Base-by-base conservation (phyloP, 2,113 vertebrate species). In the Apistogramma diplotaenia region DNA sequence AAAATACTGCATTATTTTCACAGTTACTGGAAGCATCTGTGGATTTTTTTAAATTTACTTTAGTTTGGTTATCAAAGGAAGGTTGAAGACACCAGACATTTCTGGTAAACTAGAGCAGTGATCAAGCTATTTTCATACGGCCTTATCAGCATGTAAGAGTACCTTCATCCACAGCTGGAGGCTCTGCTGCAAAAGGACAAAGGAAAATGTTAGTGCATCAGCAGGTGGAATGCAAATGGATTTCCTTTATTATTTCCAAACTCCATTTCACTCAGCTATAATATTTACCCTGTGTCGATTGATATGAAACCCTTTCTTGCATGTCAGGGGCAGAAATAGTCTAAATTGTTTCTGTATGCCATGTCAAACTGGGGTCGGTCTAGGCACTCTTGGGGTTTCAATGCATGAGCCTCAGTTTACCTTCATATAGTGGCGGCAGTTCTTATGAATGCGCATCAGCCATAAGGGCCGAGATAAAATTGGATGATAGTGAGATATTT, bases 131-230 rank as follows among this genome's bases (percentile, higher is more conserved):
- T 53, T 21, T 81, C 49, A 29, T 0, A 29, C 29, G 16, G 37
- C 61, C 23, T 56, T 49, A 25, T 74, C 56, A 54, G 65, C 54
- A 46, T 10, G 40, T 35, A 12, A 51, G 12, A 18, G 12, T 85
- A 91, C 90, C 90, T 91, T 91, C 87, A 29, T 88, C 91, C 75
- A 65, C 70, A 78, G 80, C 83, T 12, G 58, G 70, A 80, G 62
- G 7, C 62, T 86, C 91, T 86, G n/a, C 21, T 19, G 55, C n/a
- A 73, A 70, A 27, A 83, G 70, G 71, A 90, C 67, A 88, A 23
- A 51, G 72, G 57, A 55, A 82, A 29, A 76, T 6, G 65, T 90
- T 71, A 82, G 57, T 54, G 65, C 65, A 15, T 61, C 62, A 40
- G 76, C 61, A 33, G 29, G 43, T 16, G 19, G 71, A 81, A 87